Conservation (phyloP, 2,113 vertebrate genomes). For the Naja naja region DNA sequence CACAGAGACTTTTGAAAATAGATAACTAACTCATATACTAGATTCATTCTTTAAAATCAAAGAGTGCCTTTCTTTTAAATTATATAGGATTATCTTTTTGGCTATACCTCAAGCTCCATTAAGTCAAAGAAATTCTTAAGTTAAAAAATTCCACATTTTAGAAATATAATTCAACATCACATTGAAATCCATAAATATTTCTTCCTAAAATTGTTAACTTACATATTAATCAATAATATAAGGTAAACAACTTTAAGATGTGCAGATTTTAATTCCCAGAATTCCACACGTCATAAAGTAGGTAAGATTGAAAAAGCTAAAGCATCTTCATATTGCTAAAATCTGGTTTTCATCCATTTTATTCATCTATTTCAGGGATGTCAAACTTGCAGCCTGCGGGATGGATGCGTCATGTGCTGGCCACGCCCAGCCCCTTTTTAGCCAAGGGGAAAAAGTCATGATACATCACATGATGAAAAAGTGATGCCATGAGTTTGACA, state of each 20-base stretch:
- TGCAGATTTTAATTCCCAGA: background rate
- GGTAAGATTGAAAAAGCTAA: background rate
- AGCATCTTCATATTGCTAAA: background rate
- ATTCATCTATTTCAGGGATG: background rate
- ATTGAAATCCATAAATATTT: background rate
- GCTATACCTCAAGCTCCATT: background rate
- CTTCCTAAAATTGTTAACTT: background rate
- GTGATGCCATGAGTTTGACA: too few species aligned
- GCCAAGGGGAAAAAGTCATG: too few species aligned
- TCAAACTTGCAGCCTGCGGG: too few species aligned
- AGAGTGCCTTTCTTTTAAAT: background rate
- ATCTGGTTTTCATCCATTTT: background rate
- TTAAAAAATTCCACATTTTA: background rate
- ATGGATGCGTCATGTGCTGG: too few species aligned
- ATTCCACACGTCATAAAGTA: background rate
- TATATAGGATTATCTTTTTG: background rate
- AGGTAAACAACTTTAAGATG: background rate
- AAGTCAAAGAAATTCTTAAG: background rate
- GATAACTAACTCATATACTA: background rate
- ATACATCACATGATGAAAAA: too few species aligned
- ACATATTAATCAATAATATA: background rate
- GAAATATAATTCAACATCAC: background rate
- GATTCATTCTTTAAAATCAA: background rate
- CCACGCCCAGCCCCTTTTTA: too few species aligned
- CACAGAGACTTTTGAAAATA: background rate